Evolutionary conservation across 1,140 invertebrate species (phyloP).

Genomic region (Saxidomus purpurata): DNA sequence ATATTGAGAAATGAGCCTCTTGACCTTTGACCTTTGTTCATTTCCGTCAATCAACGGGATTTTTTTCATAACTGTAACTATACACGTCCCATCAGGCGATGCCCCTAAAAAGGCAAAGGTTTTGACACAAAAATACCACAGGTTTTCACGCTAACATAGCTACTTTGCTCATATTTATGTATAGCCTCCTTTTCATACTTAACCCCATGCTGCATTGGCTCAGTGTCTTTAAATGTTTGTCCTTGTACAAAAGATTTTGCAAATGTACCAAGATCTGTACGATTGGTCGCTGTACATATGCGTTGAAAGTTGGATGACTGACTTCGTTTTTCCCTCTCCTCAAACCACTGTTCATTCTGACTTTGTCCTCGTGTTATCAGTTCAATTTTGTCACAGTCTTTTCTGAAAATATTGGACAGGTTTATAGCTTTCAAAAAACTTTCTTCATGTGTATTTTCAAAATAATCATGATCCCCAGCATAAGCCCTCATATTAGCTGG

Average conservation of each 20-base stretch:
- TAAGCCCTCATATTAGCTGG: not conserved
- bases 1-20: too few relatives aligned
- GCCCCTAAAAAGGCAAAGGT: constrained; percentile 29
- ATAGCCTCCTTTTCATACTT: not conserved
- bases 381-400: not conserved
- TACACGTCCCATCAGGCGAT: constrained; percentile 21
- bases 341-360: not conserved
- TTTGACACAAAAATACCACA: constrained; percentile 49
- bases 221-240: not conserved
- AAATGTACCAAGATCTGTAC: not conserved
- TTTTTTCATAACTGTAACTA: too few relatives aligned
- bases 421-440: not conserved
- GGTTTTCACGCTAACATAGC: not conserved
- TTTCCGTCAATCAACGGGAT: too few relatives aligned
- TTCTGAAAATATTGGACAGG: not conserved
- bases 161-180: not conserved
- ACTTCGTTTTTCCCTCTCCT: not conserved
- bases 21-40: too few relatives aligned
- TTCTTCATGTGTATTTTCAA: not conserved
- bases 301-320: not conserved
- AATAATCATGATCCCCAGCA: constrained; percentile 20
- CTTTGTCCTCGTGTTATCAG: not conserved
- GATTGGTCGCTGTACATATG: not conserved
- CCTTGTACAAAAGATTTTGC: not conserved
- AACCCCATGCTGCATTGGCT: not conserved